phyloP scores from a whole-genome alignment of 1,140 invertebrate genomes.

The Oryctes rhinoceros region DNA sequence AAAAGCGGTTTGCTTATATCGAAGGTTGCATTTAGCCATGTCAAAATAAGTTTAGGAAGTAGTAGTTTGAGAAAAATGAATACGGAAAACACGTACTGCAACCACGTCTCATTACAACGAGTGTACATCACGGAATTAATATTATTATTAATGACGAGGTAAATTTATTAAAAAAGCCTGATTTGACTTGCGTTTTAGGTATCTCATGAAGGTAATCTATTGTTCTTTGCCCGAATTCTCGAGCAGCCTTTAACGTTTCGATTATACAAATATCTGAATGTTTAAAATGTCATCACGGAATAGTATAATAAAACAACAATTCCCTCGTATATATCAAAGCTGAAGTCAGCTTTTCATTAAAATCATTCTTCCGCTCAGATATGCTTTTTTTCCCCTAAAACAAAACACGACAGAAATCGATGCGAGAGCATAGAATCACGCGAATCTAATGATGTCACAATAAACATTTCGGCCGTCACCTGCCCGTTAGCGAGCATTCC shows the following conservation, averaged over 20 bases:
- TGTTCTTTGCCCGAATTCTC: neutral
- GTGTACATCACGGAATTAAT: too few relatives aligned
- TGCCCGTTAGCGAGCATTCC: slow-evolving; percentile 45
- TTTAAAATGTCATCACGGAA: neutral
- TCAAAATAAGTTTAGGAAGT: too few relatives aligned
- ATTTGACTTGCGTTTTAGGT: too few relatives aligned
- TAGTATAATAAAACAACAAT: neutral
- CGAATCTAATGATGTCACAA: slow-evolving; percentile 47
- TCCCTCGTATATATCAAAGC: neutral
- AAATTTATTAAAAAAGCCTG: too few relatives aligned
- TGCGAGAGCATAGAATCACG: slow-evolving; percentile 26
- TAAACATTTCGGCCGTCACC: slow-evolving; percentile 46
- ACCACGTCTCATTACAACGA: too few relatives aligned
- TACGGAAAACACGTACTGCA: too few relatives aligned
- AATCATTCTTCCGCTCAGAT: neutral
- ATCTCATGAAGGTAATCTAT: neutral
- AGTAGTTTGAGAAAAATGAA: too few relatives aligned
- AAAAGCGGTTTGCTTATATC: too few relatives aligned
- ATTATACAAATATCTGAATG: neutral
- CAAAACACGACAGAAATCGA: neutral
- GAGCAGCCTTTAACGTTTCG: neutral
- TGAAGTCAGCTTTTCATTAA: neutral
- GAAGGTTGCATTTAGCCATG: too few relatives aligned
- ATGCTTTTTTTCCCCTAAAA: neutral
- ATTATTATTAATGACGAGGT: too few relatives aligned